Base-by-base conservation (phyloP, 2,113 vertebrate genomes). In the Amphilophus citrinellus region DNA sequence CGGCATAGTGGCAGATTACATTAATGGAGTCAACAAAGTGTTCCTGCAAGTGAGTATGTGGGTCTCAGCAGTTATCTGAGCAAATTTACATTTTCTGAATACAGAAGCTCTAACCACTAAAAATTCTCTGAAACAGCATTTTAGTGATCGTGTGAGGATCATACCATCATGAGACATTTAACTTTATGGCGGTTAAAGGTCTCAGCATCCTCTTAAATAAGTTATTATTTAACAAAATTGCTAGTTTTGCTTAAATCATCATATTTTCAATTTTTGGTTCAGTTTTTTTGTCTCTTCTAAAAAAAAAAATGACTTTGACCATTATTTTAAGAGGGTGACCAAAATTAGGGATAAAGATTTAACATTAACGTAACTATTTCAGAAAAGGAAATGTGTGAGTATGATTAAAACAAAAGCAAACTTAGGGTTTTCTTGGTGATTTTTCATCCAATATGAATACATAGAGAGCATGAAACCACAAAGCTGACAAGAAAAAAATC, bases 21-120 rank as follows among this genome's bases (percentile, higher is more conserved):
- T 99, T 63, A 95, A 95, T 0, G 98, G 98, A 9, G 96, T 96
- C 85, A 98, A 98, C 92, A 99, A 99, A 84, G 96, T 99, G 20
- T 99, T 97, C 91, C 95, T 99, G 76, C 98, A 99, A 98, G 98
- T 99, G 95, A 56, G 84, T 58, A 32, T 10, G 10, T 11, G 68
- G 68, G 30, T 17, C 57, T 39, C n/a, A 9, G 3, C 27, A n/a
- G 66, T 53, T 0, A 10, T 71, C 10, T 47, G 39, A 22, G n/a
- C 62, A 83, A 20, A 81, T 5, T 4, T 10, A 8, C 61, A 58
- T 42, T 18, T 18, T 73, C 24, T 73, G 44, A 14, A 53, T 73
- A 27, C 66, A 27, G 62, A 66, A 65, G 61, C 32, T 65, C 44
- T 15, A 47, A 79, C 44, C 77, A 63, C n/a, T 39, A 35, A 56